Base-by-base conservation (phyloP, 2,113 vertebrate genomes). In the Formicarius rufipectus region DNA sequence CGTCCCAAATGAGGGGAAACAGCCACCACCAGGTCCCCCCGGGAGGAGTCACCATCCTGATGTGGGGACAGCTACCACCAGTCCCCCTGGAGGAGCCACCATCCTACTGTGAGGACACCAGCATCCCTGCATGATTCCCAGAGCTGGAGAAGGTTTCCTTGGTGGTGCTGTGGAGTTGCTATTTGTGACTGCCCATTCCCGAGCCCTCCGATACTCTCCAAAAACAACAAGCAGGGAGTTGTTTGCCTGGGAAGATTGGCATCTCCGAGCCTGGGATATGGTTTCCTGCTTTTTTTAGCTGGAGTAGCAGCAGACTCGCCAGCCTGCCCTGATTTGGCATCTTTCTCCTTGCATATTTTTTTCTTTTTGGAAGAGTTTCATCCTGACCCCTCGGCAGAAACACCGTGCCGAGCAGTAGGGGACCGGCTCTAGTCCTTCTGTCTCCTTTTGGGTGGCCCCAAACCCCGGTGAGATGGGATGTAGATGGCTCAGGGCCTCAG, bases 281-380 rank as follows among this genome's bases (percentile, higher is more conserved):
- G 95, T 95, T 97, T 96, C 96, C 96, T 96, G 93, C 95, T 96
- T 95, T 96, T 96, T 97, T 96, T 96, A 97, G 95, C 93, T 10
- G 79, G 82, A 93, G 82, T 77, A 93, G 91, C 90, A 89, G 93
- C 93, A 86, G 93, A 87, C 91, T 96, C 59, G 39, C 60, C 14
- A 22, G 90, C 85, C 85, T 96, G 96, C 92, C 96, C 93, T 90
- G 79, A 91, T 96, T 96, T 96, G 96, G 92, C 93, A 76, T 94
- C 90, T 39, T 92, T 86, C 88, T 95, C 49, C 83, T 82, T 87
- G 52, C 73, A 2, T 35, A 47, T 69, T 58, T 47, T 67, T 42
- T 67, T 77, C 53, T 60, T 47, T 56, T 62, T 45, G 78, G 72
- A 76, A 96, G 71, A 81, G 93, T 93, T 96, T 96, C 59, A 85